phyloP scores from a whole-genome alignment of 2,888 invertebrate genomes.

The Protophormia terraenovae region DNA sequence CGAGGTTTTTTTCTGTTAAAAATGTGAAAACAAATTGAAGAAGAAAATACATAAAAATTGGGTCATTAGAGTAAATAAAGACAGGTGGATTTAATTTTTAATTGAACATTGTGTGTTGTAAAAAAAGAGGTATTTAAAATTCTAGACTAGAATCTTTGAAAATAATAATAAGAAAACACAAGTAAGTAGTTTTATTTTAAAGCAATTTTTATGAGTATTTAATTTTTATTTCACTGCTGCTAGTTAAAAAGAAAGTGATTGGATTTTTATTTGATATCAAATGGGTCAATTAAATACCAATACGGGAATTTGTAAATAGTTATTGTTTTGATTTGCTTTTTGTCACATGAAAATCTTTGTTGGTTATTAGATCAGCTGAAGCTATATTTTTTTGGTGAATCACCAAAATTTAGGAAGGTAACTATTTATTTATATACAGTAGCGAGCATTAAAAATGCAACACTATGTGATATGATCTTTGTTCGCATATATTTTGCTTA shows the following conservation, averaged over 20 bases:
- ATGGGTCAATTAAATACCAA: not conserved
- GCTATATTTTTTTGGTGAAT: too few relatives aligned
- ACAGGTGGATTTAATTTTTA: slow-evolving; percentile 21
- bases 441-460: too few relatives aligned
- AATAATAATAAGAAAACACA: not conserved
- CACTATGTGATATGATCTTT: too few relatives aligned
- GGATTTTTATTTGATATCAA: not conserved
- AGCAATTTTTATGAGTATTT: not conserved
- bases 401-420: too few relatives aligned
- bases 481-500: too few relatives aligned
- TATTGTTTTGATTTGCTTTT: not conserved
- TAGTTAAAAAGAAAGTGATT: slow-evolving; percentile 39
- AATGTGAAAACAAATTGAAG: not conserved
- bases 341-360: too few relatives aligned
- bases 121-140: slow-evolving; percentile 21
- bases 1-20: slow-evolving; percentile 42
- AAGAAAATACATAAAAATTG: slow-evolving; percentile 35
- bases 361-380: too few relatives aligned
- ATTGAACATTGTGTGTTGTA: not conserved
- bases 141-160: slow-evolving; percentile 19
- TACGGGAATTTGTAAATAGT: not conserved
- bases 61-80: slow-evolving; percentile 58
- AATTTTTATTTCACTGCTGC: not conserved
- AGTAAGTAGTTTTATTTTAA: not conserved
- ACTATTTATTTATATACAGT: too few relatives aligned